Percentiles rank a stretch among this genome's conserved stretches.
Evolutionary conservation across 2,113 vertebrate species (phyloP).

Genomic region (Philantomba maxwellii): DNA sequence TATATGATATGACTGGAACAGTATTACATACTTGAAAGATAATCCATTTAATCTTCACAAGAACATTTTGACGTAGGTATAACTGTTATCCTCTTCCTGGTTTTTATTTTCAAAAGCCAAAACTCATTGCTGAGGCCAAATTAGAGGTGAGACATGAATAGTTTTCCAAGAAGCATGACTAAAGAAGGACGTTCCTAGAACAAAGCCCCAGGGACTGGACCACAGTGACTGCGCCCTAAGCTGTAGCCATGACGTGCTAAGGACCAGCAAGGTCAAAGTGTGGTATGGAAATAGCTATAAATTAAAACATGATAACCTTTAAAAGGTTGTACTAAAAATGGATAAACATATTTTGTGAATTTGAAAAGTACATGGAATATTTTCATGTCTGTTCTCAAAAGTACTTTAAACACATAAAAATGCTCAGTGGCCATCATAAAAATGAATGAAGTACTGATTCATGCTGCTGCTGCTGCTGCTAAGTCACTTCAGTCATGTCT

Average conservation of each 20-base stretch:
- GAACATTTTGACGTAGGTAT: background rate
- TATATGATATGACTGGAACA: background rate
- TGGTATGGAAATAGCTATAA: background rate
- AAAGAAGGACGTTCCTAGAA: background rate
- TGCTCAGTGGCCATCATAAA: background rate
- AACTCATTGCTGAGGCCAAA: background rate
- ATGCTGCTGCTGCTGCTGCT: background rate
- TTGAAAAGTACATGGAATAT: background rate
- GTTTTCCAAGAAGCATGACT: background rate
- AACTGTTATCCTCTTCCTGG: background rate
- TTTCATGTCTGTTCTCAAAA: background rate
- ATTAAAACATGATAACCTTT: background rate
- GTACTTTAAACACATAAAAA: background rate
- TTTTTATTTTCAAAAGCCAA: background rate
- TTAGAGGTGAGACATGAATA: background rate
- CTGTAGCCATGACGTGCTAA: fast-evolving
- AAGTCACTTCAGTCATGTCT: fast-evolving
- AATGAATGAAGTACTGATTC: background rate
- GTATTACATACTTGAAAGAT: background rate
- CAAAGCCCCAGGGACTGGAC: background rate
- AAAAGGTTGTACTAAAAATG: background rate
- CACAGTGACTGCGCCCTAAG: background rate
- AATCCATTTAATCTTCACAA: background rate
- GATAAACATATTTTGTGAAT: background rate
- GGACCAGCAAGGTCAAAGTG: background rate